Evolutionary conservation across 2,888 invertebrate species (phyloP).

Genomic region (Nymphalis polychloros): DNA sequence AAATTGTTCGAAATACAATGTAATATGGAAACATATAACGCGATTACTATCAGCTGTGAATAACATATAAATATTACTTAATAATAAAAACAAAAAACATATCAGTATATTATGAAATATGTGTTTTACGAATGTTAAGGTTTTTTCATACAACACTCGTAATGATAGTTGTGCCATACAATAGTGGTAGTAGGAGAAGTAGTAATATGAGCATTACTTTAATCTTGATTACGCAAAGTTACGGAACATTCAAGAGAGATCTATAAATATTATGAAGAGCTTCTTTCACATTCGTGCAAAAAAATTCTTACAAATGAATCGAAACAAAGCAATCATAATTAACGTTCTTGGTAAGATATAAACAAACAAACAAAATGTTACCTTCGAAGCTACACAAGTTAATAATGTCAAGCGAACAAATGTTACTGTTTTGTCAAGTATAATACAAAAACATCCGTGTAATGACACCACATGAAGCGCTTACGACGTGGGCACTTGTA

Average conservation of each 20-base stretch:
- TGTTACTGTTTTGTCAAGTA: not conserved
- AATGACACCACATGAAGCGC: conserved; percentile 25
- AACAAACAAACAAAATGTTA: conserved; percentile 11
- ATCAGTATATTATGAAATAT: too few species aligned
- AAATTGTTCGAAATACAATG: conserved; percentile 22
- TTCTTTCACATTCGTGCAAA: not conserved
- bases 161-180: too few species aligned
- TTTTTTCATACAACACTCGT: too few species aligned
- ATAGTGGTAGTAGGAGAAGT: too few species aligned
- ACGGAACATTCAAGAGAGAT: too few species aligned
- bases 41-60: not conserved
- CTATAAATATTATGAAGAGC: too few species aligned
- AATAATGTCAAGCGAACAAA: not conserved
- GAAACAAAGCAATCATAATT: not conserved
- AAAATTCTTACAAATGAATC: not conserved
- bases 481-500: conserved; percentile 6
- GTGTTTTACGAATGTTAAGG: too few species aligned
- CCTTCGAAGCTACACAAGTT: conserved; percentile 8
- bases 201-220: too few species aligned
- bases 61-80: too few species aligned
- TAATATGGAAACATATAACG: conserved; percentile 18
- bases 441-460: conserved; percentile 21
- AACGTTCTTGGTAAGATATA: conserved; percentile 6
- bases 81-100: too few species aligned
- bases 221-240: too few species aligned